A percentile compares a stretch with the other conserved stretches of the same genome.
These are phyloP conservation scores for Brenthis hecate DNA, from an alignment of 2,888 invertebrate genomes.

Conservation along the genomic window DNA sequence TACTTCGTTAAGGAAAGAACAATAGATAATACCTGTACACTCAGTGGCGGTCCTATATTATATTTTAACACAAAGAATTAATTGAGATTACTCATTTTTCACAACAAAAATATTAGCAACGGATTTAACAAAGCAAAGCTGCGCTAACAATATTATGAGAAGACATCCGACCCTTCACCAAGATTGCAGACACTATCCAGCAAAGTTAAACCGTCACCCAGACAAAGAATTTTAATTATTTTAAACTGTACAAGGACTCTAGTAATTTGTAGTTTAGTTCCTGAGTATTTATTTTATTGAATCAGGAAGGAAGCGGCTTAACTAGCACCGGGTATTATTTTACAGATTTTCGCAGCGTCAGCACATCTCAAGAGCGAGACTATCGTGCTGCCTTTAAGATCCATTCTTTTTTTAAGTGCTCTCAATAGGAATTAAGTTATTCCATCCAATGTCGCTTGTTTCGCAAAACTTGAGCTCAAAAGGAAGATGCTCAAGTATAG, in stretches of 20 bases:
- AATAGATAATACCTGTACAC: background rate
- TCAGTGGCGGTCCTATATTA: background rate
- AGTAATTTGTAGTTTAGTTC: slow-evolving; percentile 73
- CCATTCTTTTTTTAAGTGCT: slow-evolving; percentile 64
- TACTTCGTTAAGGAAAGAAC: no score
- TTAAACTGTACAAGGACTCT: slow-evolving; percentile 69
- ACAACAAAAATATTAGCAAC: slow-evolving; percentile 28
- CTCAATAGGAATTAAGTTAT: slow-evolving; percentile 68
- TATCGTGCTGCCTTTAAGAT: slow-evolving; percentile 52
- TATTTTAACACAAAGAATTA: slow-evolving; percentile 5
- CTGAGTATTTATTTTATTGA: slow-evolving; percentile 73
- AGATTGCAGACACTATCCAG: slow-evolving; percentile 47
- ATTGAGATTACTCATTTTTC: slow-evolving; percentile 25
- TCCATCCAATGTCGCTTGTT: slow-evolving; percentile 46
- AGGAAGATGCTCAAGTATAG: slow-evolving; percentile 40
- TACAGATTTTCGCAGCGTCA: slow-evolving; percentile 70
- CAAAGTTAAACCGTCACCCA: slow-evolving; percentile 52
- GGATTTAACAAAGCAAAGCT: slow-evolving; percentile 30
- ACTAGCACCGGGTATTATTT: slow-evolving; percentile 68
- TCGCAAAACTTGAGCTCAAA: slow-evolving; percentile 43
- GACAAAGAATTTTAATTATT: slow-evolving; percentile 79
- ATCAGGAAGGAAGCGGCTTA: slow-evolving; percentile 65
- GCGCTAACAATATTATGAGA: slow-evolving; percentile 32
- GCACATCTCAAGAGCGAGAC: slow-evolving; percentile 56
- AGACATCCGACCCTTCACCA: slow-evolving; percentile 39